Evolutionary conservation across 2,113 vertebrate genomes (phyloP).

Genomic region (Marmota monax): DNA sequence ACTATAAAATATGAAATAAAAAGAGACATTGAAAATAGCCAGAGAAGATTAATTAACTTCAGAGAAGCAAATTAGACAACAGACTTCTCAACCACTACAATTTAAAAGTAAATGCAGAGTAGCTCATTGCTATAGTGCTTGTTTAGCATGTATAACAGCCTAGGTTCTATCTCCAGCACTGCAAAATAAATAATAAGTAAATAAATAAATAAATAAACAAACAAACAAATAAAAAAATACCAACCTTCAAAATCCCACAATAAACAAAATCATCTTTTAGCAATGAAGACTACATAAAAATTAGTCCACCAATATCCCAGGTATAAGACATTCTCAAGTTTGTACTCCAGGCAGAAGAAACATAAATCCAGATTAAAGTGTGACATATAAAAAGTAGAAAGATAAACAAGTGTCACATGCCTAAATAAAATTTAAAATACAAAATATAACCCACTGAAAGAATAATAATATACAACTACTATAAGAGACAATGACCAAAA

Average conservation of each 20-base stretch:
- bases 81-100: background rate
- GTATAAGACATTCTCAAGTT: background rate
- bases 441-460: background rate
- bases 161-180: too few relatives aligned
- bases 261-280: background rate
- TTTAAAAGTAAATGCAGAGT: background rate
- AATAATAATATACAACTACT: background rate
- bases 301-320: background rate
- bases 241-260: background rate
- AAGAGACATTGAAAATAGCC: background rate
- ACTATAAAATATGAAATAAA: background rate
- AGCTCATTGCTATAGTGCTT: too few relatives aligned
- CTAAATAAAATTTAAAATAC: background rate
- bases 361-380: background rate
- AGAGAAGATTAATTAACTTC: conserved; percentile 32
- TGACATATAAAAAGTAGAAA: background rate
- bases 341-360: background rate
- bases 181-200: too few relatives aligned
- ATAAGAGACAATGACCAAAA: background rate
- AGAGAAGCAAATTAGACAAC: conserved; percentile 7
- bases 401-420: background rate
- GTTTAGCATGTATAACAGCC: too few relatives aligned
- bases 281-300: background rate
- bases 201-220: too few relatives aligned
- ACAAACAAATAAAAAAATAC: too few relatives aligned